These are phyloP conservation scores for Atta colombica DNA, from an alignment of 1,140 invertebrate genomes.

Conservation along the genomic window DNA sequence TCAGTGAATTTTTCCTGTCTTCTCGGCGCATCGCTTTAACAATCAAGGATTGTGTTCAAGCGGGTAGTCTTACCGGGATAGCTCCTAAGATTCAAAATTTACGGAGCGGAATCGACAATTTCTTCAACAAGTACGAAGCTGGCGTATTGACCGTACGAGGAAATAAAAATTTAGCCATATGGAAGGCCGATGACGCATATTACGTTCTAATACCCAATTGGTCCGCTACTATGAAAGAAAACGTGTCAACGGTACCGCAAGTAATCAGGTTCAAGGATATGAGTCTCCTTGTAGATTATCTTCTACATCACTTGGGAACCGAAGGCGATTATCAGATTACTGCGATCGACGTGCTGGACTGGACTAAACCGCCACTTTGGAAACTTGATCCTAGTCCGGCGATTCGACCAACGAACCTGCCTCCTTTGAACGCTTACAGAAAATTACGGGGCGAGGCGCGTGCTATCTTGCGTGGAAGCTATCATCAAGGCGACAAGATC, in stretches of 20 bases:
- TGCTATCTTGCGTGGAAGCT: constrained; percentile 78
- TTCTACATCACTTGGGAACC: constrained; percentile 54
- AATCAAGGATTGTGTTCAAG: constrained; percentile 81
- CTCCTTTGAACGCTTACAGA: constrained; percentile 81
- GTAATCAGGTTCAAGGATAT: constrained; percentile 73
- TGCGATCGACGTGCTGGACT: constrained; percentile 77
- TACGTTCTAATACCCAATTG: constrained; percentile 78
- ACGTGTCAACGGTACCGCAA: constrained; percentile 1
- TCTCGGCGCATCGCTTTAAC: constrained; percentile 78
- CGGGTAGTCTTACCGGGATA: constrained; percentile 73
- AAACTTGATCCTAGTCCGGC: constrained; percentile 79
- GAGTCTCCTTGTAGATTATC: constrained; percentile 62
- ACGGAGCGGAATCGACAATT: constrained; percentile 71
- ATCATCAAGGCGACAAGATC: constrained; percentile 80
- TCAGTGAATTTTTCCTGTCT: constrained; percentile 81
- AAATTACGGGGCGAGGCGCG: constrained; percentile 76
- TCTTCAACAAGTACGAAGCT: constrained; percentile 76
- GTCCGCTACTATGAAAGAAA: background rate
- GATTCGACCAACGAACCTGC: constrained; percentile 79
- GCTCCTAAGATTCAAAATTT: constrained; percentile 75
- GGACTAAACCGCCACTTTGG: constrained; percentile 76
- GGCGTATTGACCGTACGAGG: constrained; percentile 74
- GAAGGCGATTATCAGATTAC: constrained; percentile 81
- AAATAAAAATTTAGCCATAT: constrained; percentile 75
- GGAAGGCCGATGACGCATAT: constrained; percentile 73